phyloP scores from a whole-genome alignment of 2,888 invertebrate species.

The Operophtera brumata region DNA sequence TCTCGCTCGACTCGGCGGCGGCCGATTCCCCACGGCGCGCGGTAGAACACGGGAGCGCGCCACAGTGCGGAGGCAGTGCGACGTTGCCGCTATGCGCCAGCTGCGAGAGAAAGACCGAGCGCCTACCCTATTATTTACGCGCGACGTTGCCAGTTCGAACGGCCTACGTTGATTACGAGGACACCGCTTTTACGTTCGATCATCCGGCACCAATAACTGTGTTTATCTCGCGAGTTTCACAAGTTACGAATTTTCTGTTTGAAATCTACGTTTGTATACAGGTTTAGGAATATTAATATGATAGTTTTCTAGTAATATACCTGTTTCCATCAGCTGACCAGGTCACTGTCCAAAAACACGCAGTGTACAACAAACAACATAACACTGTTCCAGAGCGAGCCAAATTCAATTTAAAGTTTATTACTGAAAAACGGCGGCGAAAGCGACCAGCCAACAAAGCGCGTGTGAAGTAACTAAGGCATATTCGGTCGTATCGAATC shows the following conservation, averaged over 20 bases:
- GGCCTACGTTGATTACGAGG: conserved; percentile 81
- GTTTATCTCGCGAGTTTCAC: conserved; percentile 47
- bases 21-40: conserved; percentile 49
- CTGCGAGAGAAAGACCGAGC: conserved; percentile 79
- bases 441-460: conserved; percentile 67
- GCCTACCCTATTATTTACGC: conserved; percentile 81
- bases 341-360: conserved; percentile 22
- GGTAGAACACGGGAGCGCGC: conserved; percentile 46
- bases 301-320: conserved; percentile 39
- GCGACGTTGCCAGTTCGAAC: conserved; percentile 75
- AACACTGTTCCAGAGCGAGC: conserved; percentile 31
- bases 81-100: conserved; percentile 77
- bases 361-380: conserved; percentile 28
- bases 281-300: conserved; percentile 21
- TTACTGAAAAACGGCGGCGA: conserved; percentile 57
- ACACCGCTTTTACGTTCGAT: conserved; percentile 80
- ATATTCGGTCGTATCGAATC: conserved; percentile 79
- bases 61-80: conserved; percentile 62
- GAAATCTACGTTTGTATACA: conserved; percentile 29
- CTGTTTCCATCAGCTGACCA: conserved; percentile 43
- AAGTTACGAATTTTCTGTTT: conserved; percentile 34
- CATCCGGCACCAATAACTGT: conserved; percentile 63
- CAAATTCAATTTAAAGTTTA: conserved; percentile 42
- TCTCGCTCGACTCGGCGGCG: conserved; percentile 58
- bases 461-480: conserved; percentile 79